Evolutionary conservation across 2,113 vertebrate genomes (phyloP).

Genomic region (Silurus glanis): DNA sequence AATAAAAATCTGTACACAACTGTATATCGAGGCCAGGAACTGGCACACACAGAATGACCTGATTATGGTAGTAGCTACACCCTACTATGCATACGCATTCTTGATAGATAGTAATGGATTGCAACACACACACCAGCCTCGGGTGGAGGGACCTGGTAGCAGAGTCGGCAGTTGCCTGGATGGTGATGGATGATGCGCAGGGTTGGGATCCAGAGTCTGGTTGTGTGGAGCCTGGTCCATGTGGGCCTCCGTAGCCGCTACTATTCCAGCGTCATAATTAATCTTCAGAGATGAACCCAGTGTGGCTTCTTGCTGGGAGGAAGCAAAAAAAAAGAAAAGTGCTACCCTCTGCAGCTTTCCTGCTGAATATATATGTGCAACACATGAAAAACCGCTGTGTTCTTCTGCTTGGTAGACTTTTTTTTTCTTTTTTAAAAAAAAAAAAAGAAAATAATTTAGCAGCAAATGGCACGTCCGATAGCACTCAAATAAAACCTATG

Average conservation of each 20-base stretch:
- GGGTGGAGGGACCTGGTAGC: conserved; percentile 27
- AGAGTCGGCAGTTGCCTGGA: conserved; percentile 35
- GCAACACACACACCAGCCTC: conserved; percentile 24
- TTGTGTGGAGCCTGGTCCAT: conserved; percentile 19
- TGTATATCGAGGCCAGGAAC: conserved; percentile 1
- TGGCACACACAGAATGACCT: conserved; percentile 31
- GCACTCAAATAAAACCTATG: conserved; percentile 46
- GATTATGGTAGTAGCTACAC: conserved; percentile 31
- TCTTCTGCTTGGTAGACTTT: conserved; percentile 16
- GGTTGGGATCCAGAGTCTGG: conserved; percentile 29
- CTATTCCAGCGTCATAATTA: conserved; percentile 50
- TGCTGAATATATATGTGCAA: conserved; percentile 32
- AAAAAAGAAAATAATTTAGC: conserved; percentile 38
- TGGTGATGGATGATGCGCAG: conserved; percentile 48
- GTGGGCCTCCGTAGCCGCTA: conserved; percentile 30
- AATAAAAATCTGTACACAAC: background rate
- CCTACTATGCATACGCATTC: conserved; percentile 32
- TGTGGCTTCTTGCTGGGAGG: background rate
- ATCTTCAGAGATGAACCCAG: conserved; percentile 50
- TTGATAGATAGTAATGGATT: conserved; percentile 44
- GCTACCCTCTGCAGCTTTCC: conserved; percentile 48
- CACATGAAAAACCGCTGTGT: conserved; percentile 19
- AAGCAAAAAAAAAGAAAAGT: conserved; percentile 12
- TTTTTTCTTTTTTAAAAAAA: too few species aligned
- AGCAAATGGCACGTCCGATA: conserved; percentile 18